These are phyloP conservation scores for Myotis daubentonii DNA, from an alignment of 2,797 vertebrate genomes.

Conservation along the genomic window DNA sequence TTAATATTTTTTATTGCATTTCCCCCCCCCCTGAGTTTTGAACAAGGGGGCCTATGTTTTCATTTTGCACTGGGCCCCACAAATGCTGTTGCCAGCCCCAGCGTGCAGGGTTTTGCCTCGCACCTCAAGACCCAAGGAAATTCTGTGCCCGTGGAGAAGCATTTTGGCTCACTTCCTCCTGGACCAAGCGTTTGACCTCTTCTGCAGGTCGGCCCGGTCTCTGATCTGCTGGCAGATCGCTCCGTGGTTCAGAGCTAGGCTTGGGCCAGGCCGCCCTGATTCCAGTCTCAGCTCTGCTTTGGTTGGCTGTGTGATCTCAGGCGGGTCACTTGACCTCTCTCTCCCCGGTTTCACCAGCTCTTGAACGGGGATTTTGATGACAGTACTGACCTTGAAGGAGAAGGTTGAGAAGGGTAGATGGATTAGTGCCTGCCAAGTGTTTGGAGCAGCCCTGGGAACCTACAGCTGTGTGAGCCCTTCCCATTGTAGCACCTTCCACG, in stretches of 20 bases:
- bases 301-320: background rate
- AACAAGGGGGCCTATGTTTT: background rate
- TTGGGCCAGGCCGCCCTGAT: background rate
- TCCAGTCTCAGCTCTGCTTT: background rate
- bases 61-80: background rate
- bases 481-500: background rate
- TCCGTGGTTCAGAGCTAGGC: background rate
- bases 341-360: background rate
- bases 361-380: background rate
- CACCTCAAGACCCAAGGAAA: background rate
- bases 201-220: background rate
- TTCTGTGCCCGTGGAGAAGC: background rate
- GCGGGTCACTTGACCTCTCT: background rate
- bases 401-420: background rate
- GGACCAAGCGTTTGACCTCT: background rate
- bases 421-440: background rate
- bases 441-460: background rate
- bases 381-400: background rate
- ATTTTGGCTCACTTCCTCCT: background rate
- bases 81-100: background rate
- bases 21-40: background rate
- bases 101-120: background rate
- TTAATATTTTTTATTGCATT: background rate
- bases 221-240: background rate
- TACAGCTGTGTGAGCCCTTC: background rate